Evolutionary conservation across 2,113 vertebrate species (phyloP).

Genomic region (Cochlearius cochlearius): DNA sequence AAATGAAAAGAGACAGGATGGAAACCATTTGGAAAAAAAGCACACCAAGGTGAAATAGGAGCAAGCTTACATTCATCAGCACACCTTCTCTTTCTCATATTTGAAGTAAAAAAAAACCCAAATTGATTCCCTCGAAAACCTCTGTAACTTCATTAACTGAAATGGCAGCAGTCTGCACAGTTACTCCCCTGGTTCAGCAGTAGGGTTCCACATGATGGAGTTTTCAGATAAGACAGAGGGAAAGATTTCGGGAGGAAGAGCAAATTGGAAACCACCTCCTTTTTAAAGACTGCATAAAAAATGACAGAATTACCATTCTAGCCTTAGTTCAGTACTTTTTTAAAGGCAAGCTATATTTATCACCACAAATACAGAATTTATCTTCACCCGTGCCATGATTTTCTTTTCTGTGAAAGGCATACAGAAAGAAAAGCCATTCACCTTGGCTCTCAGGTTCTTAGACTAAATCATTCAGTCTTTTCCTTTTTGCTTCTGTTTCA

Average conservation of each 20-base stretch:
- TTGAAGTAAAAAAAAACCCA: neutral
- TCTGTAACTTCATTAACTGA: neutral
- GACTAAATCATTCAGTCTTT: neutral
- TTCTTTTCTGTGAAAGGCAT: neutral
- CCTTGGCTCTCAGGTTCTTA: neutral
- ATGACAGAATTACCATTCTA: neutral
- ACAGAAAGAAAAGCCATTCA: neutral
- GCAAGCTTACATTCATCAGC: neutral
- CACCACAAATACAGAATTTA: neutral
- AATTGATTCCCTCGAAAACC: neutral
- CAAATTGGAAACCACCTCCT: neutral
- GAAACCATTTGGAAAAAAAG: neutral
- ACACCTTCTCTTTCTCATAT: neutral
- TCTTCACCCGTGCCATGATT: neutral
- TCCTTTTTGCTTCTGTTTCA: neutral
- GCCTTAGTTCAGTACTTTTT: neutral
- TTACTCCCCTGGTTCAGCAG: neutral
- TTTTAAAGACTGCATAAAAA: neutral
- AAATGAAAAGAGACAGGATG: neutral
- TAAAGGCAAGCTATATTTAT: neutral
- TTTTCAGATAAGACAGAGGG: neutral
- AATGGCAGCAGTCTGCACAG: neutral
- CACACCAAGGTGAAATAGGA: neutral
- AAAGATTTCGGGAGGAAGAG: fast-evolving
- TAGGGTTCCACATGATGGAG: fast-evolving